Evolutionary conservation across 2,797 vertebrate species (phyloP), one percentile per base, ranked within the genome.

Genomic region (Pseudochaenichthys georgianus): DNA sequence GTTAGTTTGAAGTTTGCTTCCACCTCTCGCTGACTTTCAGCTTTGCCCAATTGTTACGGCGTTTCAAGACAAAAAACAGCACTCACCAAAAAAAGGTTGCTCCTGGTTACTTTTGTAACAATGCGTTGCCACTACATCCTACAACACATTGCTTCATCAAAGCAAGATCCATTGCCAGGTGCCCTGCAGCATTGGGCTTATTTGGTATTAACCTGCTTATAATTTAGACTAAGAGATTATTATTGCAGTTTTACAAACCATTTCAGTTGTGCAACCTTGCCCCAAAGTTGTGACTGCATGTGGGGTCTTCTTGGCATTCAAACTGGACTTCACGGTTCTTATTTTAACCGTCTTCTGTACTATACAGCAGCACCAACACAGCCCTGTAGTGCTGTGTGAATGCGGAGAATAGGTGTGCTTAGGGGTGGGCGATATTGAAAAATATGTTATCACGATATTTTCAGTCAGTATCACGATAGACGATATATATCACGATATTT

Each of bases 221-320:
- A 68, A 38, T 78, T 70, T 50, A 62, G 58, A 75, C 61, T 53
- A 15, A 59, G 62, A 65, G 3, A 66, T 67, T 76, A 60, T 58
- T 17, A 55, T 47, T 73, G 64, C 64, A 57, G 72, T 72, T 73
- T 64, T 38, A 72, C 45, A 42, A 77, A 76, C 62, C 41, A 57
- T 67, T 66, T 57, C 31, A 70, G 58, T 73, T 81, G 46, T 21
- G 52, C 51, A 69, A 12, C 46, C 31, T 54, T 57, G 52, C 52
- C 63, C 75, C 19, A 57, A 55, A 58, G 34, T 55, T 77, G 71
- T 77, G 52, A 85, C 67, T 61, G 59, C 76, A 28, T 59, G 67
- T 48, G 52, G 59, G 47, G 68, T 62, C 54, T 65, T 85, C 76
- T 84, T 78, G 59, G 54, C 54, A n/a, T 78, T 75, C n/a, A 3